Evolutionary conservation across 2,797 vertebrate genomes (phyloP).

Genomic region (Pseudomugil tenellus): DNA sequence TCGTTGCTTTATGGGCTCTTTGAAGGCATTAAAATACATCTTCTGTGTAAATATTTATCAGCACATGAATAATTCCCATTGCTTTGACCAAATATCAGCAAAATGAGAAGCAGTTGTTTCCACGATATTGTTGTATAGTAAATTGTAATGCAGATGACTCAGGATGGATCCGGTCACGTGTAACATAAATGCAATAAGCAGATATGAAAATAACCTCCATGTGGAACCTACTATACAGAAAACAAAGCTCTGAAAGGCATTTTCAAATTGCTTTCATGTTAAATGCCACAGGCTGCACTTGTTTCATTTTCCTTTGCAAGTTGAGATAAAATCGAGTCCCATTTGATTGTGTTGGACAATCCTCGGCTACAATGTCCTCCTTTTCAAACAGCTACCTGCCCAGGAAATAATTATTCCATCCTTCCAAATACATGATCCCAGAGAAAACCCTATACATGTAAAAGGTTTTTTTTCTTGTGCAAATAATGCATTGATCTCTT

Average conservation of each 20-base stretch:
- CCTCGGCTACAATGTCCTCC: constrained; percentile 18
- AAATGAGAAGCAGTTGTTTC: constrained; percentile 47
- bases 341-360: constrained; percentile 29
- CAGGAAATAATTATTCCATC: constrained; percentile 45
- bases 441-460: constrained; percentile 37
- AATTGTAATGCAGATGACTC: constrained; percentile 51
- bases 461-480: constrained; percentile 33
- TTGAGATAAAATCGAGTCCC: constrained; percentile 22
- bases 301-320: constrained; percentile 14
- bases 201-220: constrained; percentile 31
- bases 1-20: constrained; percentile 25
- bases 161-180: constrained; percentile 61
- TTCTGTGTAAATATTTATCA: constrained; percentile 28
- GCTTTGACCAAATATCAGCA: constrained; percentile 11
- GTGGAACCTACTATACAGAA: constrained; percentile 27
- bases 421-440: constrained; percentile 34
- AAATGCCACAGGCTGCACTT: constrained; percentile 20
- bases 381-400: constrained; percentile 30
- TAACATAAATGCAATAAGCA: constrained; percentile 48
- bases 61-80: constrained; percentile 2
- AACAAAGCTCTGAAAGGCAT: constrained; percentile 19
- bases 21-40: constrained; percentile 18
- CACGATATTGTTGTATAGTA: constrained; percentile 49
- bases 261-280: constrained; percentile 30
- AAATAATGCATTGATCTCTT: constrained; percentile 49